Evolutionary conservation across 2,797 vertebrate species (phyloP), one percentile per base, ranked within the genome.

Genomic region (Mormyrops boulengeri): DNA sequence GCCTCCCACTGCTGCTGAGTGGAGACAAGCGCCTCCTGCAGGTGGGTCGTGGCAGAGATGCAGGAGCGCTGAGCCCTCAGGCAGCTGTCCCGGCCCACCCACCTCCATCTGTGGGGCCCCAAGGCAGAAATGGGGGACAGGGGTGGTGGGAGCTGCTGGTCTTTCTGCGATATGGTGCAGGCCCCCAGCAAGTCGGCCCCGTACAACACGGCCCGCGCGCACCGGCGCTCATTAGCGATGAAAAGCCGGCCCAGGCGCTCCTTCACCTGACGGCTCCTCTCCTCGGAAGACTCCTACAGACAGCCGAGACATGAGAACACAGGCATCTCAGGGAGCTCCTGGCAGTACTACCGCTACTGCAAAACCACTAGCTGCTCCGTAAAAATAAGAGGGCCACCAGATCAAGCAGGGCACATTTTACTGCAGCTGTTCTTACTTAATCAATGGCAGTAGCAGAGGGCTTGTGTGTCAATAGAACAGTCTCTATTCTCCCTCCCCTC

Each of bases 201-300:
- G 0, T 98, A 99, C 89, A 99, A 0, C 0, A 99, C 98, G 0
- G 95, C 93, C 44, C 95, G 96, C 0, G 94, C 94, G 80, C 98
- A 98, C 49, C 97, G 98, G 0, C 96, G 96, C 89, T 98, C 97
- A 0, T 99, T 99, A 57, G 96, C 95, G 0, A 89, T 84, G 86
- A 97, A 97, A 41, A 99, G 95, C 22, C 97, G 95, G 89, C 96
- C 95, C 91, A 99, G 94, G 0, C 97, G 97, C 91, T 98, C 98
- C 92, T 96, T 98, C 62, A 96, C 82, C 88, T 97, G 96, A 12
- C 96, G 95, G 80, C 91, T 95, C 93, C 97, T 97, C 91, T 99
- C 98, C 90, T 97, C 96, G 0, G 93, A 96, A 0, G 97, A 95
- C 91, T 97, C 97, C 97, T 99, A 93, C n/a, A 88, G 34, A 49